Base-by-base conservation (phyloP, 2,888 invertebrate genomes). In the Spodoptera picta region DNA sequence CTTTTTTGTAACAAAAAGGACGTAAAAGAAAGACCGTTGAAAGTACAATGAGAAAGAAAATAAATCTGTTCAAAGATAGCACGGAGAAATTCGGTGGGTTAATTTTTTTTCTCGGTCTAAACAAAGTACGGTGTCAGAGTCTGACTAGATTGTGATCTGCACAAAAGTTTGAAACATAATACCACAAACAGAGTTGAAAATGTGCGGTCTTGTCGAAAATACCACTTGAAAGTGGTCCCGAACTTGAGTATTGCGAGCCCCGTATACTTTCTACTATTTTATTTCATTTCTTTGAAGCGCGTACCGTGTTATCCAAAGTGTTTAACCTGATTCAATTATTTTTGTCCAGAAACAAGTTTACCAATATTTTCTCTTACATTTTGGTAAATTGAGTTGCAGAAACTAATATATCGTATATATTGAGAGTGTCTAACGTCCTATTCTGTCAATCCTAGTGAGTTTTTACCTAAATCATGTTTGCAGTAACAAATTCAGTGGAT, bases 131-230 rank as follows among this genome's bases (percentile, higher is more conserved):
- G 81, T 80, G 83, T 87, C 92, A 90, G 92, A 87, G 92, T 90
- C 90, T 89, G 90, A 88, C 88, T 83, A 73, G 85, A 88, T 88
- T 91, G 88, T 87, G 86, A 90, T 88, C 87, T 87, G 88, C 89
- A 88, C 88, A 86, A 85, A 89, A 85, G 84, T 90, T 90, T 85
- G 87, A 83, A 86, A 88, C 83, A 86, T 83, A 84, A 84, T 88
- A 85, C 83, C 87, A 86, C 83, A 81, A 84, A 87, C 84, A 83
- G 77, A 61, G 82, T 85, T 84, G 82, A 84, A 83, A 86, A 86
- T 81, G 80, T 87, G 82, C 86, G 84, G 87, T 86, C 86, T 89
- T 82, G 81, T 79, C 76, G 65, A 73, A 69, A 92, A 92, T 84
- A 72, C 92, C 92, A 93, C 92, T 90, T 91, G 69, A 59, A 91